These are phyloP conservation scores for Crotalus horridus DNA, from an alignment of 2,113 vertebrate genomes.

Conservation along the genomic window DNA sequence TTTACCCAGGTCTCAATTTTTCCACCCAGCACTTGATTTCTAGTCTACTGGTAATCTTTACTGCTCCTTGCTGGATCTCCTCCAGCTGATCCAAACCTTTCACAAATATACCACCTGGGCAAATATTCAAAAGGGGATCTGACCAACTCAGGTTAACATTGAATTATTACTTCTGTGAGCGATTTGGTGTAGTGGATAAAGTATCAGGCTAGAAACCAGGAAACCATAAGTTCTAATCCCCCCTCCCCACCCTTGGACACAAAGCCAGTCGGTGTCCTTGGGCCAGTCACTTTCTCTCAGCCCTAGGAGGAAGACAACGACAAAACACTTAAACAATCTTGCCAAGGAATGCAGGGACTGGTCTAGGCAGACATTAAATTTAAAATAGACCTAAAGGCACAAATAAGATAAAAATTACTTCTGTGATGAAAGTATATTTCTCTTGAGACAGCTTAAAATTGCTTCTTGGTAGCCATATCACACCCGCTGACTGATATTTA, in stretches of 20 bases:
- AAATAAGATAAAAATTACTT: not conserved
- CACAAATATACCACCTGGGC: not conserved
- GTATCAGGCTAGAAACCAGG: not conserved
- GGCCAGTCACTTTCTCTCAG: not conserved
- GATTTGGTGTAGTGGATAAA: not conserved
- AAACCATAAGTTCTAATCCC: not conserved
- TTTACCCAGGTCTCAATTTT: not conserved
- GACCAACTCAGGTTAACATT: not conserved
- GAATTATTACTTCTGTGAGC: not conserved
- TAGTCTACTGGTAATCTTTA: not conserved
- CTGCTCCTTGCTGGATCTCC: not conserved
- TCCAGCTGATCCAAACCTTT: not conserved
- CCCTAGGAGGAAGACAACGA: not conserved
- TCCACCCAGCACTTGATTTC: not conserved
- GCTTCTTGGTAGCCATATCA: not conserved
- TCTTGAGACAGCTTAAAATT: not conserved
- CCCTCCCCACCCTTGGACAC: not conserved
- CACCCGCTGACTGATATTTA: not conserved
- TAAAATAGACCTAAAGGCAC: not conserved
- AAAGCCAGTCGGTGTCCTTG: not conserved
- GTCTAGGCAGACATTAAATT: not conserved
- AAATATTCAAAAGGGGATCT: not conserved
- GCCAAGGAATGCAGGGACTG: not conserved
- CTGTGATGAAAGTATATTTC: not conserved
- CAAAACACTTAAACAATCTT: not conserved